Evolutionary conservation across 2,113 vertebrate species (phyloP).

Genomic region (Caretta caretta): DNA sequence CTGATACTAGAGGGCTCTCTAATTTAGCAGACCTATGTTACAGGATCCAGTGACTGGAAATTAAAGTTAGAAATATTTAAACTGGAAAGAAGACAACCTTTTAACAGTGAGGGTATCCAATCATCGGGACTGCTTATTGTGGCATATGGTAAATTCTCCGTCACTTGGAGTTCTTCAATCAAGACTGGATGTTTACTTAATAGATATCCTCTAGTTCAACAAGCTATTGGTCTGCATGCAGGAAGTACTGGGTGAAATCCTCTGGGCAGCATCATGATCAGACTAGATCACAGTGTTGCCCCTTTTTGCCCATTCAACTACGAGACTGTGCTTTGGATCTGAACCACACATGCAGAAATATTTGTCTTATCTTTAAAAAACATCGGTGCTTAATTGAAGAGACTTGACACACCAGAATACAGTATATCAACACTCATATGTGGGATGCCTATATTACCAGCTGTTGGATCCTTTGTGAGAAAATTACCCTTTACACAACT

Average conservation of each 20-base stretch:
- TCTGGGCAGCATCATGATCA: neutral
- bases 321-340: neutral
- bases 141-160: neutral
- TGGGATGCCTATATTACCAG: neutral
- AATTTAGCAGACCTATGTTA: neutral
- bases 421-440: neutral
- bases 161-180: neutral
- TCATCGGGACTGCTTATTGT: neutral
- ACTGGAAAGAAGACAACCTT: neutral
- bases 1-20: neutral
- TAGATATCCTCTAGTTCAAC: neutral
- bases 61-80: neutral
- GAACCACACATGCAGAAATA: slow-evolving; percentile 3
- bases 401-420: neutral
- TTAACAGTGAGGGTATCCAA: neutral
- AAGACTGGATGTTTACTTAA: neutral
- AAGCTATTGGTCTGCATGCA: neutral
- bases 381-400: slow-evolving; percentile 17
- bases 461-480: slow-evolving; percentile 31
- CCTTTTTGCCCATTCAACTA: neutral
- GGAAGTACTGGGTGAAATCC: neutral
- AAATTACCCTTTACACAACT: slow-evolving; percentile 62
- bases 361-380: neutral
- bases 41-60: neutral
- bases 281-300: neutral